Evolutionary conservation across 2,888 invertebrate genomes (phyloP).

Genomic region (Scotopteryx bipunctaria): DNA sequence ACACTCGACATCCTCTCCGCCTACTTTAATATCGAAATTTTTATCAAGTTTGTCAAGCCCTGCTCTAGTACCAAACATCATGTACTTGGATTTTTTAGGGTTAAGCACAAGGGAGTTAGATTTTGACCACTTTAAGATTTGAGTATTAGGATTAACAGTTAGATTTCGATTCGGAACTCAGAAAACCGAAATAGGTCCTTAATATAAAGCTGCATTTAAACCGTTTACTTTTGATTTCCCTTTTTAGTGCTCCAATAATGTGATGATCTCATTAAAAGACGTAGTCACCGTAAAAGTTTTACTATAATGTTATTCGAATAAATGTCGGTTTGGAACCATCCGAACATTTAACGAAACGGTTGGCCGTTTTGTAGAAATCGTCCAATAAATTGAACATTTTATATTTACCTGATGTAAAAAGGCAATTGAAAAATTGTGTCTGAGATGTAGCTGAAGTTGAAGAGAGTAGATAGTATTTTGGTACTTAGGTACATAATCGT

Average conservation of each 20-base stretch:
- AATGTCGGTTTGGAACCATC: conserved; percentile 3
- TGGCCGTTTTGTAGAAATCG: conserved; percentile 1
- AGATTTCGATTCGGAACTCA: too few relatives aligned
- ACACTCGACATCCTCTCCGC: too few relatives aligned
- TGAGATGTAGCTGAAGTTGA: background rate
- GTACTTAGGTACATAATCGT: too few relatives aligned
- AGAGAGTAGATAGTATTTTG: background rate
- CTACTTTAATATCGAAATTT: too few relatives aligned
- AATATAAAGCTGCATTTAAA: conserved; percentile 3
- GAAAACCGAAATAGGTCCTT: conserved; percentile 5
- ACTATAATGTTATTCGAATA: conserved; percentile 15
- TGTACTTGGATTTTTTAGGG: too few relatives aligned
- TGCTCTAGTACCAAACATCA: too few relatives aligned
- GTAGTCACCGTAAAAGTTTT: conserved; percentile 22
- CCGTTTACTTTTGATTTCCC: conserved; percentile 14
- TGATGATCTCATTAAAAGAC: conserved; percentile 25
- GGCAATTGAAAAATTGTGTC: background rate
- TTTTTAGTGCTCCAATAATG: conserved; percentile 26
- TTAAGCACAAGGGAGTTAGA: too few relatives aligned
- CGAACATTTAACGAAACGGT: conserved; percentile 2
- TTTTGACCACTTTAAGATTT: too few relatives aligned
- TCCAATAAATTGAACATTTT: conserved; percentile 1
- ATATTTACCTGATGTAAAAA: background rate
- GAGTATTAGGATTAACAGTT: too few relatives aligned
- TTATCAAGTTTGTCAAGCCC: too few relatives aligned